Evolutionary conservation across 2,888 invertebrate species (phyloP).

Genomic region (Eupithecia inturbata): DNA sequence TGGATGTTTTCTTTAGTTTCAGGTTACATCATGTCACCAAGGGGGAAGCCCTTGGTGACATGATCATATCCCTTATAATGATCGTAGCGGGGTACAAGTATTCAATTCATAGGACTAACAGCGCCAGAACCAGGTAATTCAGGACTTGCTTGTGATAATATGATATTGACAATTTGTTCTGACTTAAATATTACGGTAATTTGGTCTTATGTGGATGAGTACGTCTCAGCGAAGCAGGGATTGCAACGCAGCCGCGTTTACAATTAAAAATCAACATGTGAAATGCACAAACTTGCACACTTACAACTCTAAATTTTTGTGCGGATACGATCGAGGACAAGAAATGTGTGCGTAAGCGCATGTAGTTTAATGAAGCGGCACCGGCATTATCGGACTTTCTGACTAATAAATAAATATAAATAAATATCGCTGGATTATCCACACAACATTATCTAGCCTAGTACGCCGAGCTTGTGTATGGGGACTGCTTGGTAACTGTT

Average conservation of each 20-base stretch:
- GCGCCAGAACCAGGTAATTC: neutral
- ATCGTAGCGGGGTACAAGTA: neutral
- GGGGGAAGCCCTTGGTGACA: neutral
- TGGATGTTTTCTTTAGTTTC: neutral
- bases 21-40: neutral
- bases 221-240: neutral
- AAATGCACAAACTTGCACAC: neutral
- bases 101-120: neutral
- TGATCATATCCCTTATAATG: no score
- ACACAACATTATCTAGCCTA: no score
- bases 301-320: neutral
- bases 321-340: neutral
- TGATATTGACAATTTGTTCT: neutral
- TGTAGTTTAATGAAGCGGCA: neutral
- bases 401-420: neutral
- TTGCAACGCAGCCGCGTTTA: neutral
- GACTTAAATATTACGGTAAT: neutral
- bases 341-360: neutral
- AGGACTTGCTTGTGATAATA: neutral
- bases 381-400: neutral
- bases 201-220: neutral
- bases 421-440: no score
- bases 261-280: neutral
- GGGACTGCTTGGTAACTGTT: no score
- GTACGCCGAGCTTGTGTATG: no score